Conservation (phyloP, 2,113 vertebrate species). For the Erythrocebus patas region DNA sequence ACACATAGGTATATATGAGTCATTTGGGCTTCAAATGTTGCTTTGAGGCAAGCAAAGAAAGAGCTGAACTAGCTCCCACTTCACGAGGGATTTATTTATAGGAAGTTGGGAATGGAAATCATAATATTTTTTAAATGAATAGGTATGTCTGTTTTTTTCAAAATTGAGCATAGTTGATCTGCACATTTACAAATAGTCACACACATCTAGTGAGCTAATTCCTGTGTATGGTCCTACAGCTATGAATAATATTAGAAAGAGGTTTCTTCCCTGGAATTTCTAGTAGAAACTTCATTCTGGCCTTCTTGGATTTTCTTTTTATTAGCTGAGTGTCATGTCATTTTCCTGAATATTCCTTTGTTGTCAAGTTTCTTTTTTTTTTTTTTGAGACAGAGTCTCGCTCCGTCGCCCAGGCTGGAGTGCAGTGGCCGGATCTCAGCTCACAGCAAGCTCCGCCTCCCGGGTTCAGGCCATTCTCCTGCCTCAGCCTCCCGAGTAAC, state of each 20-base stretch:
- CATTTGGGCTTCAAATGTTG: constrained; percentile 47
- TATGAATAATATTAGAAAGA: constrained; percentile 32
- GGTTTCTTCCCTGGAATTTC: not conserved
- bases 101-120: constrained; percentile 7
- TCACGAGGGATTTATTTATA: constrained; percentile 18
- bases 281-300: not conserved
- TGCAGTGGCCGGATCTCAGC: too few relatives aligned
- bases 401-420: too few relatives aligned
- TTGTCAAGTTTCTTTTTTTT: not conserved
- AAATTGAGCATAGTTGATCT: not conserved
- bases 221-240: not conserved
- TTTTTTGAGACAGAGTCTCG: too few relatives aligned
- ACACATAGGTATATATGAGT: not conserved
- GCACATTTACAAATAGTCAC: not conserved
- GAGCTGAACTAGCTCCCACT: not conserved
- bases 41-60: constrained; percentile 27
- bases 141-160: not conserved
- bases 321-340: not conserved
- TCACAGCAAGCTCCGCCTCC: too few relatives aligned
- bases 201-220: not conserved
- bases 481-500: too few relatives aligned
- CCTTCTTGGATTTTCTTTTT: not conserved
- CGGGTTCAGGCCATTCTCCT: too few relatives aligned
- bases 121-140: constrained; percentile 2
- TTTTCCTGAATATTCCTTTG: constrained; percentile 12